A percentile compares a stretch with the other conserved stretches of the same genome.
These are phyloP conservation scores for Albula goreensis DNA, from an alignment of 2,113 vertebrate species.

Conservation along the genomic window DNA sequence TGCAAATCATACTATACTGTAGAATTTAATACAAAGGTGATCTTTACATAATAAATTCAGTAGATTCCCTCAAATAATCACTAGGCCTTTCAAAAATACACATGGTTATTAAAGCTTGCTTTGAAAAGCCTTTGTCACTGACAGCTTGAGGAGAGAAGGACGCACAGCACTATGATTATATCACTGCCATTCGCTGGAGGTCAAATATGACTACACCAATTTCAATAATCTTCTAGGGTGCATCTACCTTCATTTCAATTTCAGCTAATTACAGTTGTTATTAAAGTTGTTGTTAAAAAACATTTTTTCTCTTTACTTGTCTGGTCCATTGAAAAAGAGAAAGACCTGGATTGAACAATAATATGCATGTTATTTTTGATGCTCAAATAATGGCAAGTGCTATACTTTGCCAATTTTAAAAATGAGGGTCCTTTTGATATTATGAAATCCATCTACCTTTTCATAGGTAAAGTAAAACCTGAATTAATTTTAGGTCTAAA, in stretches of 20 bases:
- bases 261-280: not conserved
- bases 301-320: not conserved
- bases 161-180: not conserved
- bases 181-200: not conserved
- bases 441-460: too few relatives aligned
- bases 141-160: not conserved
- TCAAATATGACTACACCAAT: not conserved
- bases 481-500: not conserved
- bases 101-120: not conserved
- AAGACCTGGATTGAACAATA: too few relatives aligned
- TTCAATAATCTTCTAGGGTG: not conserved
- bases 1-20: not conserved
- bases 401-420: conserved; percentile 13
- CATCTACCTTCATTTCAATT: not conserved
- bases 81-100: not conserved
- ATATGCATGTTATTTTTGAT: not conserved
- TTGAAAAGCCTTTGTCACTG: conserved; percentile 1
- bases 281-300: not conserved
- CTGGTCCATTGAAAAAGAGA: not conserved
- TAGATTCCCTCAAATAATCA: not conserved
- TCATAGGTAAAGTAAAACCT: not conserved
- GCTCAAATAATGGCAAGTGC: not conserved
- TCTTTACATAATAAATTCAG: not conserved
- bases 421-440: too few relatives aligned
- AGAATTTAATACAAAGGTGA: not conserved